Evolutionary conservation across 2,888 invertebrate genomes (phyloP).

Genomic region (Anagyrus pseudococci): DNA sequence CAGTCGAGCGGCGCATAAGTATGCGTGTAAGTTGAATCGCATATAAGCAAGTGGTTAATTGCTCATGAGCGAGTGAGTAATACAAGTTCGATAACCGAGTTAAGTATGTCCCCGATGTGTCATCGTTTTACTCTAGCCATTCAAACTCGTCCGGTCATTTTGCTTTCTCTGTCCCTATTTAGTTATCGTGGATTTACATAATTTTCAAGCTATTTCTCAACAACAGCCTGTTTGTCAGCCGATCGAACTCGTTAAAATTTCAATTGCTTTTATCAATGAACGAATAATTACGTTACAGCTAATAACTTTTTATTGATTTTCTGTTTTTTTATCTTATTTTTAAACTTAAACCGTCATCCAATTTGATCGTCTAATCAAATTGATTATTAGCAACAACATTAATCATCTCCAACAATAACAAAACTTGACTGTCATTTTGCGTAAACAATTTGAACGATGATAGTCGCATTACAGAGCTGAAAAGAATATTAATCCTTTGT

Average conservation of each 20-base stretch:
- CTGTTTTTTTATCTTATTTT: not conserved
- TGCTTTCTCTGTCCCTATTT: not conserved
- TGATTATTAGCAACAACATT: too few relatives aligned
- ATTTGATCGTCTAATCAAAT: too few relatives aligned
- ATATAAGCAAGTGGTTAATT: too few relatives aligned
- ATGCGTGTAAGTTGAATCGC: not conserved
- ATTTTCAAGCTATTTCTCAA: constrained; percentile 12
- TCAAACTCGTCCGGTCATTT: constrained; percentile 17
- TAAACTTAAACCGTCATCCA: not conserved
- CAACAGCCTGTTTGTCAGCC: not conserved
- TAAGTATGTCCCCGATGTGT: constrained; percentile 28
- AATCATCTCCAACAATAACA: too few relatives aligned
- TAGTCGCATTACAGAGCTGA: too few relatives aligned
- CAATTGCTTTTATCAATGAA: not conserved
- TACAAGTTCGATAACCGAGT: constrained; percentile 35
- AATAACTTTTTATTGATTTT: not conserved
- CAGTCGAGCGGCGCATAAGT: too few relatives aligned
- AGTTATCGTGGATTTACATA: constrained; percentile 21
- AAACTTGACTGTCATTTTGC: too few relatives aligned
- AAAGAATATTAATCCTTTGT: too few relatives aligned
- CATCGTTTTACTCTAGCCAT: constrained; percentile 21
- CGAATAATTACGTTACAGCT: too few relatives aligned
- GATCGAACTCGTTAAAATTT: not conserved
- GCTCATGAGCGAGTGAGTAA: constrained; percentile 16
- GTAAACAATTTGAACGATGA: too few relatives aligned